phyloP scores from a whole-genome alignment of 2,797 vertebrate species.

The Neomorphus geoffroyi region DNA sequence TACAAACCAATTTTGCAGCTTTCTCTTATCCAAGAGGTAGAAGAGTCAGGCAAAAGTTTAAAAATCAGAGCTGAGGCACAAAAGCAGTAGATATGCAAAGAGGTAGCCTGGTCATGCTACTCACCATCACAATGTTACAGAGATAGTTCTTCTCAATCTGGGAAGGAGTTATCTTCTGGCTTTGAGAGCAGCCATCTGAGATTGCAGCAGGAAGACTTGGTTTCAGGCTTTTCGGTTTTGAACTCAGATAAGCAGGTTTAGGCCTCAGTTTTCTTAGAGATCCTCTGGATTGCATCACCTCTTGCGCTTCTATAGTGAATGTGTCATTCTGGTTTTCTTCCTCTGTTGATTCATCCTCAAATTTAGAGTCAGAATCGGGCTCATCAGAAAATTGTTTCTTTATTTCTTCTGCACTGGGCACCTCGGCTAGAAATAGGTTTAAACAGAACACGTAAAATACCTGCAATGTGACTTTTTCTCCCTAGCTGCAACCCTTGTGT shows the following conservation, averaged over 20 bases:
- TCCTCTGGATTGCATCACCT: neutral
- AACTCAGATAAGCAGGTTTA: constrained; percentile 26
- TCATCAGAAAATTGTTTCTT: neutral
- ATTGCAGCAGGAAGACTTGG: neutral
- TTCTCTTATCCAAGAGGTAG: neutral
- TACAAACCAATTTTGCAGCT: neutral
- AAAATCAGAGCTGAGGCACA: neutral
- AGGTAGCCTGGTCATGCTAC: neutral
- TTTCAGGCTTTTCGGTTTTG: neutral
- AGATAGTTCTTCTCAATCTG: neutral
- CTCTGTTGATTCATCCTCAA: neutral
- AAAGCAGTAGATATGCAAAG: neutral
- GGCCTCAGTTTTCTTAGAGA: neutral
- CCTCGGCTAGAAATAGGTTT: constrained; percentile 12
- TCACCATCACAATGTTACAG: constrained; percentile 19
- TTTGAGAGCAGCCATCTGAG: neutral
- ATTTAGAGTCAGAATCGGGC: neutral
- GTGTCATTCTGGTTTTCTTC: neutral
- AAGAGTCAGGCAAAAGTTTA: neutral
- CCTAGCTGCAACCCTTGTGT: neutral
- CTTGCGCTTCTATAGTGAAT: neutral
- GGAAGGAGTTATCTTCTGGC: neutral
- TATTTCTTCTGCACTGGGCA: neutral
- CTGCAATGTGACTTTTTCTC: rapidly evolving
- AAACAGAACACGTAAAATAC: neutral